phyloP scores from a whole-genome alignment of 1,140 invertebrate genomes.

The Meloidogyne hapla region DNA sequence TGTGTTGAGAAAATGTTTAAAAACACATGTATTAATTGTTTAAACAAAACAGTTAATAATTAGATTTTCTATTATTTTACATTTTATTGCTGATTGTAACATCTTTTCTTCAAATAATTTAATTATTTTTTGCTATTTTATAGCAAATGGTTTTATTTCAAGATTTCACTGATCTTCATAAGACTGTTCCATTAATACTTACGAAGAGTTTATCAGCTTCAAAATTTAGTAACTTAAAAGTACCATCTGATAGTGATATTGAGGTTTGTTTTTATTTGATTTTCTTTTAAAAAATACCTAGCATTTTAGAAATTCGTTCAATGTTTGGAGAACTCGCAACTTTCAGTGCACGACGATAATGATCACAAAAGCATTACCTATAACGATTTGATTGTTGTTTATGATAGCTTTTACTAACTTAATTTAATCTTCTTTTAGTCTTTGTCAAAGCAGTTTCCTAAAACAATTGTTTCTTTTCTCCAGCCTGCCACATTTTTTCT shows the following conservation, averaged over 20 bases:
- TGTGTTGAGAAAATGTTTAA: no score
- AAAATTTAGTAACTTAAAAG: background rate
- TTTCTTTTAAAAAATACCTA: background rate
- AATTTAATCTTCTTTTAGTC: slow-evolving; percentile 6
- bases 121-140: background rate
- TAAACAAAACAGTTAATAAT: no score
- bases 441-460: background rate
- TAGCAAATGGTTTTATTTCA: background rate
- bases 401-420: background rate
- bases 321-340: background rate
- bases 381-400: slow-evolving; percentile 2
- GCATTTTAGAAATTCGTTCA: slow-evolving; percentile 15
- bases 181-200: background rate
- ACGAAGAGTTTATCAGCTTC: background rate
- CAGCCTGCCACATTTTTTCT: slow-evolving; percentile 12
- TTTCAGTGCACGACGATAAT: background rate
- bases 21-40: no score
- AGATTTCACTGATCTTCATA: background rate
- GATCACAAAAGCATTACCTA: slow-evolving; percentile 15
- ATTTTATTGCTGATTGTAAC: no score
- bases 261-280: background rate
- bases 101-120: no score
- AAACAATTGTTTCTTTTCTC: background rate
- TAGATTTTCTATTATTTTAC: no score
- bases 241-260: slow-evolving; percentile 6